A percentile compares a stretch with the other conserved stretches of the same genome.
Evolutionary conservation across 2,797 vertebrate species (phyloP).

Genomic region (Notolabrus celidotus): DNA sequence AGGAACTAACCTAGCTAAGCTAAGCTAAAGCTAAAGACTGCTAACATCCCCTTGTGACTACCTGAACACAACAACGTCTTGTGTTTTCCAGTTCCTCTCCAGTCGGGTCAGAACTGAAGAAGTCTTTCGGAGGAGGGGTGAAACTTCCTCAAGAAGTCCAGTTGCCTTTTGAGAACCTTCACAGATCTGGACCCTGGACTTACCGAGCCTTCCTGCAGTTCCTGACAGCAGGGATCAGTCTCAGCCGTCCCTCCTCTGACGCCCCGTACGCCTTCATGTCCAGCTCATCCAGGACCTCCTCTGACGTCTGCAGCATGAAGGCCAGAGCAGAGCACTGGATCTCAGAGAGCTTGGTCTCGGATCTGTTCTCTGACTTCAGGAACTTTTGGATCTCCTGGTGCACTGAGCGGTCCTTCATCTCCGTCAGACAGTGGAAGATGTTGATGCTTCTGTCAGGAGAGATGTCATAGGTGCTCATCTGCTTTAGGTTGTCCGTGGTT

Average conservation of each 20-base stretch:
- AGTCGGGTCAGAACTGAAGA: too few species aligned
- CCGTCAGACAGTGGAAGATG: conserved; percentile 22
- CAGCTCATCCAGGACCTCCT: conserved; percentile 10
- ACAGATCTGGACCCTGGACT: background rate
- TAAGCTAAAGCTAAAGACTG: too few species aligned
- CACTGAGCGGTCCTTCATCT: conserved; percentile 7
- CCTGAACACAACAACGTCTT: too few species aligned
- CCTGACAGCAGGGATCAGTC: conserved; percentile 18
- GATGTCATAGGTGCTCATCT: background rate
- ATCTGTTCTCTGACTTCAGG: conserved; percentile 1
- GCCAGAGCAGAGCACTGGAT: conserved; percentile 29
- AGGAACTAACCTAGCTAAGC: too few species aligned
- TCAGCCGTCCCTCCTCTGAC: background rate
- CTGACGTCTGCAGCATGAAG: conserved; percentile 17
- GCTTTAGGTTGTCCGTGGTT: conserved; percentile 18
- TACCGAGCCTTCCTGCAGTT: conserved; percentile 10
- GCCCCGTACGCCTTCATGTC: background rate
- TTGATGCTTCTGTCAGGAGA: conserved; percentile 12
- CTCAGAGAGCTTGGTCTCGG: background rate
- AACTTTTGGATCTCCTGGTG: conserved; percentile 4
- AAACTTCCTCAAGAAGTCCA: too few species aligned
- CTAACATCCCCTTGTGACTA: too few species aligned
- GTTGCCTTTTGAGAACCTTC: too few species aligned
- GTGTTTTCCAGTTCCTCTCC: too few species aligned
- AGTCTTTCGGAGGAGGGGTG: too few species aligned